phyloP scores from a whole-genome alignment of 2,797 vertebrate genomes.

The Podarcis siculus region DNA sequence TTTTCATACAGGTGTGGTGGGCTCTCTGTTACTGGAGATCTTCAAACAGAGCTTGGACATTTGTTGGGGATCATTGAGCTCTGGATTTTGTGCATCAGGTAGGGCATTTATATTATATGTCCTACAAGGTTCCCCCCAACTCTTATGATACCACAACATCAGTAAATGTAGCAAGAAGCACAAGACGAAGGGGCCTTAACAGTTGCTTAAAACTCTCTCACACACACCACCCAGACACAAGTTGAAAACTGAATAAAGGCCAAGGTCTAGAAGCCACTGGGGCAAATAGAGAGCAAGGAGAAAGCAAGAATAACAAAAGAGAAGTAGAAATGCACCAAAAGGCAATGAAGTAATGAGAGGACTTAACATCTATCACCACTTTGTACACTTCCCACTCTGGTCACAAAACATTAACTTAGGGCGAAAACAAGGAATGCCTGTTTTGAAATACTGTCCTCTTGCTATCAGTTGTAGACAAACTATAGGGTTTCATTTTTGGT shows the following conservation, averaged over 20 bases:
- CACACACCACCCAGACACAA: neutral
- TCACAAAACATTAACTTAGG: neutral
- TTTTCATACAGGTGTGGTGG: neutral
- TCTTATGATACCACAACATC: neutral
- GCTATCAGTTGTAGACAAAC: neutral
- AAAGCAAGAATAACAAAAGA: neutral
- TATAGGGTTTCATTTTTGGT: neutral
- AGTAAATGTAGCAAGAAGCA: neutral
- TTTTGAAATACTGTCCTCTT: neutral
- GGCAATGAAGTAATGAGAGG: neutral
- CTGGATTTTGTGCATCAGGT: neutral
- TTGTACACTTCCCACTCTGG: neutral
- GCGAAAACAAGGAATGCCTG: neutral
- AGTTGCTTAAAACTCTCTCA: too few species aligned
- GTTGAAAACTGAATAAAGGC: neutral
- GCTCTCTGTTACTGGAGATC: neutral
- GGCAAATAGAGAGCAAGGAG: neutral
- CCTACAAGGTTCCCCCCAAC: neutral
- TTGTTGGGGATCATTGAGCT: neutral
- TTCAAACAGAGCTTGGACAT: neutral
- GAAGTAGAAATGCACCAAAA: neutral
- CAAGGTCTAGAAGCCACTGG: neutral
- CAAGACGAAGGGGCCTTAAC: too few species aligned
- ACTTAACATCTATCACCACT: neutral
- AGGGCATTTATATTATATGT: neutral